A percentile compares a stretch with the other conserved stretches of the same genome.
These are phyloP conservation scores for Heliconius aoede DNA, from an alignment of 2,888 invertebrate genomes.

Conservation along the genomic window DNA sequence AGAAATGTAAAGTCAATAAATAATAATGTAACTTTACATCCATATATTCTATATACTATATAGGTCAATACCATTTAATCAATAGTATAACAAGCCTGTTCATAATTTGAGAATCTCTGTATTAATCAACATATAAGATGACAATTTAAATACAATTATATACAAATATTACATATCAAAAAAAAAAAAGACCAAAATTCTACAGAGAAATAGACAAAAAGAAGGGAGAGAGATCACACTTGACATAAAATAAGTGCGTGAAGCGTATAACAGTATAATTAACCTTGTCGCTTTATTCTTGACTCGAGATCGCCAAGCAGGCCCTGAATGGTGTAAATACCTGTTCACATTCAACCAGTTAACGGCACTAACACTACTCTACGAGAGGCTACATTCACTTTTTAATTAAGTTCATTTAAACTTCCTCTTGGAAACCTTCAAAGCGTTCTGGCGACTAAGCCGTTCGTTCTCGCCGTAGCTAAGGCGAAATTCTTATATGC, in stretches of 20 bases:
- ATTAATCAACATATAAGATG: neutral
- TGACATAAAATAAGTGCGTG: slow-evolving; percentile 53
- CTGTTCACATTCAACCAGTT: slow-evolving; percentile 81
- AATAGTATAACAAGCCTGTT: neutral
- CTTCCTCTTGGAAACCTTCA: no score
- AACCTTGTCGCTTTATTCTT: slow-evolving; percentile 78
- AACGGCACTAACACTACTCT: slow-evolving; percentile 69
- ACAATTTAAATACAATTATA: neutral
- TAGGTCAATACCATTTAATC: no score
- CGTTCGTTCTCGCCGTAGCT: neutral
- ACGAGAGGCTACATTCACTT: slow-evolving; percentile 22
- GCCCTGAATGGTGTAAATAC: slow-evolving; percentile 81
- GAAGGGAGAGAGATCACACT: slow-evolving; percentile 39
- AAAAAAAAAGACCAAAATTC: neutral
- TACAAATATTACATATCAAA: neutral
- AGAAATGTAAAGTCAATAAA: no score
- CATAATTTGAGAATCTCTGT: neutral
- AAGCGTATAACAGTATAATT: slow-evolving; percentile 65
- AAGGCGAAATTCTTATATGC: neutral
- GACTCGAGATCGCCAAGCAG: slow-evolving; percentile 82
- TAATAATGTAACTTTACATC: no score
- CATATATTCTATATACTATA: no score
- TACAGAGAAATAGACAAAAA: neutral
- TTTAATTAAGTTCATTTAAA: neutral
- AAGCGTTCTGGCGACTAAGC: no score